A percentile compares a stretch with the other conserved stretches of the same genome.
These are phyloP conservation scores for Coluber constrictor DNA, from an alignment of 2,797 vertebrate species.

Conservation along the genomic window DNA sequence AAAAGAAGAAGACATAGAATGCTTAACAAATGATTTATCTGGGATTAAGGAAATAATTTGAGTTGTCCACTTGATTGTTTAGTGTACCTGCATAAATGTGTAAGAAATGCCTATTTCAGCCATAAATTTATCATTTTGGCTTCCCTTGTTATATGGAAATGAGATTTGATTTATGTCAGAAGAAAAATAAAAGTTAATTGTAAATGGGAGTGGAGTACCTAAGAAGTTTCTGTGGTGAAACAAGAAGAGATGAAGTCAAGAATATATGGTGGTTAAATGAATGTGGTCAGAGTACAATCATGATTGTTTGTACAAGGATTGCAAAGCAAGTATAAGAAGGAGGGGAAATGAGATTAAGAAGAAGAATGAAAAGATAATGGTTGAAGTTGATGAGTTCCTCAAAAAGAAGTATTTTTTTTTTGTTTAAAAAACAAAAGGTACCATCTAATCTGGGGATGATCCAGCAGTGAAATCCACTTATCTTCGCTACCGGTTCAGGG, in stretches of 20 bases:
- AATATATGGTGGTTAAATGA: not conserved
- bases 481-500: too few relatives aligned
- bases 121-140: not conserved
- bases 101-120: not conserved
- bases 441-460: not conserved
- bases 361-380: not conserved
- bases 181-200: not conserved
- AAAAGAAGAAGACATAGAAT: not conserved
- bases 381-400: not conserved
- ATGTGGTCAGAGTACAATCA: not conserved
- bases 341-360: not conserved
- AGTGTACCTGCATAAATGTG: not conserved
- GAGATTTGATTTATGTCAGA: not conserved
- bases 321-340: not conserved
- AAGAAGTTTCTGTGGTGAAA: not conserved
- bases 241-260: not conserved
- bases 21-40: not conserved
- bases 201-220: not conserved
- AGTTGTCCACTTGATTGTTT: not conserved
- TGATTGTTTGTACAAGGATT: not conserved
- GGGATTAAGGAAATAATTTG: not conserved
- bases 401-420: not conserved
- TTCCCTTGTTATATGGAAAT: not conserved
- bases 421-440: not conserved
- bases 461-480: too few relatives aligned